These are phyloP conservation scores for Crotophaga sulcirostris DNA, from an alignment of 2,113 vertebrate genomes.

Conservation along the genomic window DNA sequence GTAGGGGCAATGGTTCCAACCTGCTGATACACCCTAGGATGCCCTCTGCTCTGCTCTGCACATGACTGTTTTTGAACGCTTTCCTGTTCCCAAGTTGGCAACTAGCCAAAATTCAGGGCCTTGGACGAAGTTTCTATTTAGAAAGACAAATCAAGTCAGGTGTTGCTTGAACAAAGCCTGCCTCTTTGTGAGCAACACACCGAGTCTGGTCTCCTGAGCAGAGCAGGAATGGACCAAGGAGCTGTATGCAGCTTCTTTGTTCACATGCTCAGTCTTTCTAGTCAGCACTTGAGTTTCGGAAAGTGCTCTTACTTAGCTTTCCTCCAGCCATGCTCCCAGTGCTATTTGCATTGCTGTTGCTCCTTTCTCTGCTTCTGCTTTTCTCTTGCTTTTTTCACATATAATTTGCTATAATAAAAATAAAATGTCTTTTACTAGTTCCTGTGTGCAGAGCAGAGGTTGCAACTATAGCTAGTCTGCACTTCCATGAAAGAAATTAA, in stretches of 20 bases:
- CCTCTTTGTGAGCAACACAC: rapidly evolving
- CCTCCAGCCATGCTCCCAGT: rapidly evolving
- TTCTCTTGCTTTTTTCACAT: background rate
- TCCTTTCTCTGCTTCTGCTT: background rate
- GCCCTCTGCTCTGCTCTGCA: background rate
- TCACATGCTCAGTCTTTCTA: background rate
- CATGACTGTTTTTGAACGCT: background rate
- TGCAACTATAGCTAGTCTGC: background rate
- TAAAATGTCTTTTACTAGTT: background rate
- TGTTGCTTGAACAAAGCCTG: background rate
- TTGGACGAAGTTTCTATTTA: background rate
- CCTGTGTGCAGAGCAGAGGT: background rate
- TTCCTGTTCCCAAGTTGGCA: background rate
- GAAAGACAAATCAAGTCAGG: background rate
- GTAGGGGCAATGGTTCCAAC: background rate
- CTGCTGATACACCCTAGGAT: background rate
- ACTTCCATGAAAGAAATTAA: background rate
- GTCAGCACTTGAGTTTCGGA: background rate
- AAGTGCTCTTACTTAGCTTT: background rate
- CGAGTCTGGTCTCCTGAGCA: background rate
- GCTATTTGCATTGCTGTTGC: background rate
- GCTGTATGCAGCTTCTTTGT: background rate
- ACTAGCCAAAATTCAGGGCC: background rate
- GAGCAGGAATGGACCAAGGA: background rate
- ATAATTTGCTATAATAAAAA: background rate